Percentiles rank a stretch among this genome's conserved stretches.
Evolutionary conservation across 2,113 vertebrate genomes (phyloP).

Genomic region (Alouatta palliata): DNA sequence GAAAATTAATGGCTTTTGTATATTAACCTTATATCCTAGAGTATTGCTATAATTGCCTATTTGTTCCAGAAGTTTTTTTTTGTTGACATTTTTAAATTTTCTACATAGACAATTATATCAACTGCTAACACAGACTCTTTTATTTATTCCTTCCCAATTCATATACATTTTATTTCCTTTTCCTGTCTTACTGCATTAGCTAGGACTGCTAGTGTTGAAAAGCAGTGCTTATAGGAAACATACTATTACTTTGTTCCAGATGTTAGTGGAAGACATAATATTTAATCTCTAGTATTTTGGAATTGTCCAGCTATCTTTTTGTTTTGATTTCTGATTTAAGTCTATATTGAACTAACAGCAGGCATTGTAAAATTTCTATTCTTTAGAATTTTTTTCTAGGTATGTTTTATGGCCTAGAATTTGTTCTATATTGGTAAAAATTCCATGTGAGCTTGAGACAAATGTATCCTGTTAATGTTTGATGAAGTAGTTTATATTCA

Average conservation of each 20-base stretch:
- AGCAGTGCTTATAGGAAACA: background rate
- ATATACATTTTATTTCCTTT: background rate
- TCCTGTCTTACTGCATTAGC: background rate
- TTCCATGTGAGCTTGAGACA: background rate
- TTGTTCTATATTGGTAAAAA: background rate
- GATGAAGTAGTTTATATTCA: background rate
- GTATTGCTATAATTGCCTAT: background rate
- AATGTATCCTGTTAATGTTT: background rate
- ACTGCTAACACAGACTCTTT: background rate
- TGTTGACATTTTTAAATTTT: background rate
- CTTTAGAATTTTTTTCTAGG: background rate
- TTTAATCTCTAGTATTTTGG: background rate
- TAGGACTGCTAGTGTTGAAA: background rate
- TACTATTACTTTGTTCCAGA: background rate
- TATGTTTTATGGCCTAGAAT: background rate
- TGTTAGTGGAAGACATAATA: background rate
- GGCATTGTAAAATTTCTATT: background rate
- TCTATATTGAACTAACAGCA: background rate
- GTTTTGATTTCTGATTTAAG: background rate
- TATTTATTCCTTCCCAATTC: background rate
- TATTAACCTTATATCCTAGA: background rate
- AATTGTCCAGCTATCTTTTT: background rate
- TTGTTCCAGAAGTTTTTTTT: background rate
- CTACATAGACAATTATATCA: background rate
- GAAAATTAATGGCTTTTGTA: background rate